phyloP scores from a whole-genome alignment of 2,888 invertebrate species.

The Athalia circularis region DNA sequence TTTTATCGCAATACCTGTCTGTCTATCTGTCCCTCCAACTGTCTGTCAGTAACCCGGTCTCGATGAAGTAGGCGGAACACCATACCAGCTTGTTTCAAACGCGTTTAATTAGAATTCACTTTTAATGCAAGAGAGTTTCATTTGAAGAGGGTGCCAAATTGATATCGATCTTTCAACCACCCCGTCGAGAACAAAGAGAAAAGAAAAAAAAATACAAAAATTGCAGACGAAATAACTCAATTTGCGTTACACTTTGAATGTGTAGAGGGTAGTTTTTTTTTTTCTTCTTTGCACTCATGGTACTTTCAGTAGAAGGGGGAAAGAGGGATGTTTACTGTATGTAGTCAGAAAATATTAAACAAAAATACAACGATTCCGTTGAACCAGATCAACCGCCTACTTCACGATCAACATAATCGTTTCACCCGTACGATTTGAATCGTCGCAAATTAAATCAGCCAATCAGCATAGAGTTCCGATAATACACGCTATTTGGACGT shows the following conservation, averaged over 20 bases:
- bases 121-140: conserved; percentile 4
- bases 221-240: neutral
- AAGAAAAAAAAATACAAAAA: neutral
- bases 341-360: neutral
- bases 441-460: conserved; percentile 55
- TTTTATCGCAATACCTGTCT: conserved; percentile 50
- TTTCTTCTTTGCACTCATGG: no score
- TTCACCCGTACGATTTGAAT: conserved; percentile 50
- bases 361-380: neutral
- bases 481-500: neutral
- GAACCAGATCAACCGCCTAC: neutral
- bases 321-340: no score
- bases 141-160: conserved; percentile 9
- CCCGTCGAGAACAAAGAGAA: neutral
- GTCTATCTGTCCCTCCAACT: conserved; percentile 8
- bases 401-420: conserved; percentile 18
- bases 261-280: no score
- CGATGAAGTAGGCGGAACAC: neutral
- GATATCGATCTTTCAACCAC: conserved; percentile 21
- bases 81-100: neutral
- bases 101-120: conserved; percentile 28
- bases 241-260: no score
- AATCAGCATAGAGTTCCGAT: conserved; percentile 48
- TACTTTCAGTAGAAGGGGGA: no score
- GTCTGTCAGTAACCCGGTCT: neutral